Evolutionary conservation across 2,113 vertebrate genomes (phyloP).

Genomic region (Phaethornis superciliosus): DNA sequence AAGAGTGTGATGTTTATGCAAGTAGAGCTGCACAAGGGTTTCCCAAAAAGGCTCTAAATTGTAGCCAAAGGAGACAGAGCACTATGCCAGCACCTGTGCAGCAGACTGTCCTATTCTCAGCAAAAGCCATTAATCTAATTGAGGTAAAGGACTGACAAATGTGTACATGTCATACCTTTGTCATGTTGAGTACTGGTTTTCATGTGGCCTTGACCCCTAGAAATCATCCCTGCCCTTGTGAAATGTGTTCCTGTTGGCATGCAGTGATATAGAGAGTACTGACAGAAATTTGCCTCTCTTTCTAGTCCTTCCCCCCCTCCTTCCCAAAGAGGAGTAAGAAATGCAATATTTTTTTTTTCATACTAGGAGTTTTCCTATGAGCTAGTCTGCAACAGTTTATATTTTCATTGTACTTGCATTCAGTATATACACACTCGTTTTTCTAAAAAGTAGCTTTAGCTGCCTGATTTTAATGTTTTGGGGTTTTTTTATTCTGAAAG

Average conservation of each 20-base stretch:
- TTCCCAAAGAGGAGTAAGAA: neutral
- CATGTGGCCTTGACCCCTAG: no score
- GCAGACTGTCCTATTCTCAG: neutral
- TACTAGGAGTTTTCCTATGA: neutral
- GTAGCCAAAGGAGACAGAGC: neutral
- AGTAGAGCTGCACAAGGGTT: neutral
- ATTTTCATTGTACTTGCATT: neutral
- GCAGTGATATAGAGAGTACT: neutral
- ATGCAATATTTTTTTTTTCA: neutral
- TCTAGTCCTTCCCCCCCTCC: no score
- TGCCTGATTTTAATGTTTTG: neutral
- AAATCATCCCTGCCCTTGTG: accelerated
- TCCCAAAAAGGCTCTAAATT: neutral
- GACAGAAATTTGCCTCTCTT: neutral
- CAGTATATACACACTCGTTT: neutral
- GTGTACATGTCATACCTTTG: accelerated
- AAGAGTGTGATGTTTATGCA: accelerated
- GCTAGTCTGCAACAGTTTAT: neutral
- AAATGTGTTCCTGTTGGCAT: neutral
- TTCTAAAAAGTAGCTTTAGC: neutral
- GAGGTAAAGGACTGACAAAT: neutral
- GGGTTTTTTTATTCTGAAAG: neutral
- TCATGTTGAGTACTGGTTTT: neutral
- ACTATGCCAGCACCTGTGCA: accelerated
- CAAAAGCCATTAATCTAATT: neutral